Evolutionary conservation across 2,113 vertebrate genomes (phyloP), one percentile per base, ranked within the genome.

Genomic region (Plecotus auritus): DNA sequence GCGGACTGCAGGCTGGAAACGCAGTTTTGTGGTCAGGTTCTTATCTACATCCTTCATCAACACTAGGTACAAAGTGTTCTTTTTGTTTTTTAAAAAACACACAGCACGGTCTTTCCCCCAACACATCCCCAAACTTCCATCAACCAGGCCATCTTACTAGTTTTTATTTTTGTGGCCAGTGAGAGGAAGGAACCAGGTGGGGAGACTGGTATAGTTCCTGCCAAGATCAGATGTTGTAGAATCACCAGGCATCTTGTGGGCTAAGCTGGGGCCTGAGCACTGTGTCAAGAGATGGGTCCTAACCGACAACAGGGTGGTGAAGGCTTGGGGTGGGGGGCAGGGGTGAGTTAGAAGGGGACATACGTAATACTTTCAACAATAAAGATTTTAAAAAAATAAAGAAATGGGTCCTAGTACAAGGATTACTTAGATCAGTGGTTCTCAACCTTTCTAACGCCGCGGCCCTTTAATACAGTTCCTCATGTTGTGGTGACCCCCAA

Each of bases 101-200:
- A 30, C 73, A 88, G 82, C 87, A 86, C 28, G 37, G 56, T 85
- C 54, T 88, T 85, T 85, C 37, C 26, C 42, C 42, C n/a, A 78
- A 70, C n/a, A n/a, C 20, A 91, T 59, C 49, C 16, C 32, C 59
- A 95, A 85, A 85, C 61, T 64, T 64, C 35, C 59, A 92, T 35
- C 37, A 67, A 54, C 72, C 40, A 73, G 73, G 92, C 76, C 88
- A 82, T 64, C 72, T 85, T 93, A 91, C 67, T 87, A 90, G 90
- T 85, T 95, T 93, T 94, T 93, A 88, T 92, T 96, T 67, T 85
- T 85, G 42, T n/a, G 69, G 51, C 47, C 59, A 69, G 77, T 69
- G 51, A 90, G 81, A 95, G 37, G 92, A 78, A 73, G 67, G 76
- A 92, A 56, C 30, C 42, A 45, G 32, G 74, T 77, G 80, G 87